phyloP scores from a whole-genome alignment of 2,797 vertebrate species.

The Urosaurus nigricauda region DNA sequence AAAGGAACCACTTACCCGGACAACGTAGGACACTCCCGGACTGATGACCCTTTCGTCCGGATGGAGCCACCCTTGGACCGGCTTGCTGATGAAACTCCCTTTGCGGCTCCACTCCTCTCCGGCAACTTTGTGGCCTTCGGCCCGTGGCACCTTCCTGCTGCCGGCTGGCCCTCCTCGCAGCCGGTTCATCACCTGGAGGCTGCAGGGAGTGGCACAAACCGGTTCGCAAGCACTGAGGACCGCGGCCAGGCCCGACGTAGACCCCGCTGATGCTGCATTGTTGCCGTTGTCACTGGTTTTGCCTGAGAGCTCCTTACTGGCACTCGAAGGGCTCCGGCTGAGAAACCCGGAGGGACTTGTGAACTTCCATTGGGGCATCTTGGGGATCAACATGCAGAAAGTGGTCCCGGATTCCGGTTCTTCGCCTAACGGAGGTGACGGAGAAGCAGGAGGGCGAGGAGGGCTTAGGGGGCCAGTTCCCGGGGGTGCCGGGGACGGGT shows the following conservation, averaged over 20 bases:
- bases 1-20: conserved; percentile 81
- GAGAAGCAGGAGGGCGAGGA: conserved; percentile 70
- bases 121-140: conserved; percentile 81
- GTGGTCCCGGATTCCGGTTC: conserved; percentile 92
- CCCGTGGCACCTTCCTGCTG: conserved; percentile 80
- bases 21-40: conserved; percentile 91
- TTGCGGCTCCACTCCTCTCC: conserved; percentile 89
- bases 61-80: conserved; percentile 93
- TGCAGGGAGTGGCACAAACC: conserved; percentile 90
- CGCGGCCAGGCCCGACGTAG: conserved; percentile 83
- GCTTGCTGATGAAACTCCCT: conserved; percentile 93
- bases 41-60: conserved; percentile 90
- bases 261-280: conserved; percentile 55
- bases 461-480: conserved; percentile 45
- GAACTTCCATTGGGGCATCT: conserved; percentile 96
- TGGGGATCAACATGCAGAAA: conserved; percentile 95
- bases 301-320: conserved; percentile 84
- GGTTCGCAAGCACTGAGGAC: conserved; percentile 92
- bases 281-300: conserved; percentile 57
- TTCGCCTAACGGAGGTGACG: conserved; percentile 83
- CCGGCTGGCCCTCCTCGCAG: conserved; percentile 78
- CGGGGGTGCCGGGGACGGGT: conserved; percentile 79
- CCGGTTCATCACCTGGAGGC: conserved; percentile 85
- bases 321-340: conserved; percentile 87
- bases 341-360: conserved; percentile 89